Conservation (phyloP, 2,113 vertebrate genomes). For the Amblyornis subalaris region DNA sequence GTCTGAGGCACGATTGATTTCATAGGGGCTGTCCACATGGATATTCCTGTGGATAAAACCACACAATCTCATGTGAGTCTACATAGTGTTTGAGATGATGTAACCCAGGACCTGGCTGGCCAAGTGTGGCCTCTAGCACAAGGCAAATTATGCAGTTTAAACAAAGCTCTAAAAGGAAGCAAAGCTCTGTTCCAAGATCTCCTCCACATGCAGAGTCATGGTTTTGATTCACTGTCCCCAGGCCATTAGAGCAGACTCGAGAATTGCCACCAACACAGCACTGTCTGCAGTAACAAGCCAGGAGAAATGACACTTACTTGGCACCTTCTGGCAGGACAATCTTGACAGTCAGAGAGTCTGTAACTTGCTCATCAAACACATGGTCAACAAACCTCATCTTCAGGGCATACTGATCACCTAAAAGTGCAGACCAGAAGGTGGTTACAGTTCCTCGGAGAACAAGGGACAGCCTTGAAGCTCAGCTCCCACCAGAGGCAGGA, state of each 20-base stretch:
- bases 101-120: neutral
- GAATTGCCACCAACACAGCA: neutral
- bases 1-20: slow-evolving; percentile 81
- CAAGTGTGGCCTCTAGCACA: neutral
- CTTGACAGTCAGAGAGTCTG: slow-evolving; percentile 90
- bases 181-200: neutral
- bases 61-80: neutral
- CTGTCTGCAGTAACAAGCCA: neutral
- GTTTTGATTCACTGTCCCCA: neutral
- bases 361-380: slow-evolving; percentile 96
- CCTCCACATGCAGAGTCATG: neutral
- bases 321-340: slow-evolving; percentile 95
- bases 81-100: neutral
- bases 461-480: neutral
- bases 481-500: neutral
- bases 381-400: slow-evolving; percentile 98
- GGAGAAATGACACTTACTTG: slow-evolving; percentile 77
- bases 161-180: neutral
- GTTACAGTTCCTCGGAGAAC: neutral
- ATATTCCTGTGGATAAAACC: slow-evolving; percentile 79
- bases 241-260: neutral
- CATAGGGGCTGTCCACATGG: slow-evolving; percentile 91
- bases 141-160: neutral
- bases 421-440: neutral
- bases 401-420: slow-evolving; percentile 95